These are phyloP conservation scores for Aeoliscus strigatus DNA, from an alignment of 2,797 vertebrate species.

Conservation along the genomic window DNA sequence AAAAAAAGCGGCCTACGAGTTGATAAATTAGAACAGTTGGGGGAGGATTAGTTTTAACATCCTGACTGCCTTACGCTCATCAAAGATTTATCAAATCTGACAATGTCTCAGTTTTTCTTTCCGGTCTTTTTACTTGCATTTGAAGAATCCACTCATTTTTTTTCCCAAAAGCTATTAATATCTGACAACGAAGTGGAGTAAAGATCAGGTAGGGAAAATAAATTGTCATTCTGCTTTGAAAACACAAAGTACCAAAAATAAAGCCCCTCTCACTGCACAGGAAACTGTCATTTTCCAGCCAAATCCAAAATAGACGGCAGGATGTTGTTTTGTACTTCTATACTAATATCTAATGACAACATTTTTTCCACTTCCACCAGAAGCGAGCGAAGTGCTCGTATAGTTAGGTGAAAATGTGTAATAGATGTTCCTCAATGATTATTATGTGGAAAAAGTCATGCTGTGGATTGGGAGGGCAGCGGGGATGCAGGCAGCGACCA, in stretches of 20 bases:
- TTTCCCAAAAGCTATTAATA: background rate
- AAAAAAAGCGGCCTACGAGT: too few species aligned
- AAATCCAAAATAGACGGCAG: constrained; percentile 60
- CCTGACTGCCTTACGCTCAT: background rate
- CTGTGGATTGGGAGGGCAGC: constrained; percentile 33
- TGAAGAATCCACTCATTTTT: background rate
- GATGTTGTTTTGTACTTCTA: constrained; percentile 53
- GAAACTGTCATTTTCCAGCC: constrained; percentile 57
- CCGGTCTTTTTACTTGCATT: constrained; percentile 3
- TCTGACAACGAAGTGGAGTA: constrained; percentile 13
- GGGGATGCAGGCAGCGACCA: constrained; percentile 38
- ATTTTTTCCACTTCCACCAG: constrained; percentile 52
- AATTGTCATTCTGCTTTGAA: constrained; percentile 17
- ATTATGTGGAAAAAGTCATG: constrained; percentile 20
- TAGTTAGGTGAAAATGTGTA: constrained; percentile 29
- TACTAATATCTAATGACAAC: constrained; percentile 32
- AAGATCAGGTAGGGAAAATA: constrained; percentile 23
- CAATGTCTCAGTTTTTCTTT: background rate
- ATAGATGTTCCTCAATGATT: constrained; percentile 10
- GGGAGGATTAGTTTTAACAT: constrained; percentile 25
- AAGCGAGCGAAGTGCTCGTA: constrained; percentile 12
- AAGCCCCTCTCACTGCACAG: constrained; percentile 24
- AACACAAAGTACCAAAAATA: constrained; percentile 43
- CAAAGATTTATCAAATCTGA: background rate
- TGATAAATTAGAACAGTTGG: constrained; percentile 20